Base-by-base conservation (phyloP, 2,797 vertebrate species). In the Chelon labrosus region DNA sequence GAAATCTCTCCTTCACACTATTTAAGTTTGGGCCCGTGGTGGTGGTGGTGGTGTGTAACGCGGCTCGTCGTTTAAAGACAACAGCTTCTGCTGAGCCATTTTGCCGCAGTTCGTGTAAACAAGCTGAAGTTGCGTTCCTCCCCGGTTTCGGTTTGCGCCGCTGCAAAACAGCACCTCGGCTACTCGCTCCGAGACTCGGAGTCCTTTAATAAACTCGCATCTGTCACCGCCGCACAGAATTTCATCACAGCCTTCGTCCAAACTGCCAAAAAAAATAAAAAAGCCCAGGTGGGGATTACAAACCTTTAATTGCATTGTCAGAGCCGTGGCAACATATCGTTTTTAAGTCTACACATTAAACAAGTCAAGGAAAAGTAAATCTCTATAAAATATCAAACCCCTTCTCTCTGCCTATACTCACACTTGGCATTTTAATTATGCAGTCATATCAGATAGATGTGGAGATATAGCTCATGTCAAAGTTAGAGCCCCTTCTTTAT, bases 391-490 rank as follows among this genome's bases (percentile, higher is more conserved):
- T 84, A 90, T 91, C 79, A 84, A 71, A 85, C 70, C 52, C 50
- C 22, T 17, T 65, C 46, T 73, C 70, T 75, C 75, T 63, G 79
- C 80, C 79, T 75, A 85, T 79, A 83, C 83, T 89, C 83, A 89
- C 77, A 85, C 80, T 84, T 94, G 93, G 94, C 94, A 94, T 94
- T 95, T 95, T 95, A 95, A 95, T 95, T 95, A 94, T 90, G 85
- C 85, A 78, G 79, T 73, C 91, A 93, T 93, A 94, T 94, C 92
- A 91, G 93, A 93, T 92, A 88, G 94, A 94, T 95, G 88, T 88
- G 85, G 79, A 91, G 93, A 94, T 95, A 93, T 87, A 88, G 89
- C 88, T 88, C 64, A 31, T 80, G 90, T 93, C 92, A 92, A 89
- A 91, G 91, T 93, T 91, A 90, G 86, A 93, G 85, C 79, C 84